Conservation (phyloP, 1,140 invertebrate species). For the Pachyrhynchus sulphureomaculatus region DNA sequence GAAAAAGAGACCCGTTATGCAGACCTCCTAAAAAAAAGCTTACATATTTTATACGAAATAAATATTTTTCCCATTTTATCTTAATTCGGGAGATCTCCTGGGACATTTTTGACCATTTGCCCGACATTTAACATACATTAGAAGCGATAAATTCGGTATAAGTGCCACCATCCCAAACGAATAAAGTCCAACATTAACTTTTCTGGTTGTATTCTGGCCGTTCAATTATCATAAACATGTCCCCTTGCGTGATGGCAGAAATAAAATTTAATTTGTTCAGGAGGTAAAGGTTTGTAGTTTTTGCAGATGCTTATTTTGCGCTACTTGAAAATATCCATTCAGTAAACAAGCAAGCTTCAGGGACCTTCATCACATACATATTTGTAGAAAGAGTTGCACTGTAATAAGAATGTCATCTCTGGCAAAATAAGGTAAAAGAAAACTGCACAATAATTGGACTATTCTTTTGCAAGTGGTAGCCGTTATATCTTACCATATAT, state of each 20-base stretch:
- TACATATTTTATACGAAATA: neutral
- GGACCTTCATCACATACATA: no score
- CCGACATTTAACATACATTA: constrained; percentile 43
- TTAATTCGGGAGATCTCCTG: constrained; percentile 2
- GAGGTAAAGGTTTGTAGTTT: constrained; percentile 20
- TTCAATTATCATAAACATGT: constrained; percentile 53
- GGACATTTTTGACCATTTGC: constrained; percentile 1
- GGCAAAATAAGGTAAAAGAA: no score
- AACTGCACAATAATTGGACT: no score
- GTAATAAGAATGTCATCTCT: no score
- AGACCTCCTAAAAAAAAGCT: no score
- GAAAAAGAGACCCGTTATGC: no score
- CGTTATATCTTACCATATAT: no score
- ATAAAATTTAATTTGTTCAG: constrained; percentile 49
- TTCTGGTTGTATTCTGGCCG: constrained; percentile 46
- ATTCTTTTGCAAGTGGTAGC: no score
- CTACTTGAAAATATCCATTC: no score
- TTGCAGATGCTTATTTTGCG: no score
- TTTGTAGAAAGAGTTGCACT: no score
- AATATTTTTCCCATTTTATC: constrained; percentile 21
- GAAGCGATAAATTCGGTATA: constrained; percentile 41
- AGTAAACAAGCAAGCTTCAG: no score
- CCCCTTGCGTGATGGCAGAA: constrained; percentile 35
- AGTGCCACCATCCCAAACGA: constrained; percentile 33
- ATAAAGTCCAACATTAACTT: constrained; percentile 42